Conservation (phyloP, 2,797 vertebrate genomes). For the Molothrus aeneus region DNA sequence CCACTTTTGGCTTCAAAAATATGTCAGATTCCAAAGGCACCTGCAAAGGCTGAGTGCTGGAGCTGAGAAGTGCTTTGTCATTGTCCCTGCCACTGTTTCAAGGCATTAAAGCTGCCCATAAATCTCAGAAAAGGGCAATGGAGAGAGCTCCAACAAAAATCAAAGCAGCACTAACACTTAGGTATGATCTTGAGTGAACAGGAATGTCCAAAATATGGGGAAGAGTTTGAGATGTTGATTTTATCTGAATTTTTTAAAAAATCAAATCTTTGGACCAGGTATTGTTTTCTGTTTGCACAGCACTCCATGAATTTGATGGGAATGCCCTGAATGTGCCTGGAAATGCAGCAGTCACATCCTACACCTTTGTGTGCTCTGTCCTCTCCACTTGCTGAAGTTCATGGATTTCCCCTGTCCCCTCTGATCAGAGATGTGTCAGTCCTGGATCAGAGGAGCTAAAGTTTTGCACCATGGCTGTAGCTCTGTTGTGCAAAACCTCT, state of each 20-base stretch:
- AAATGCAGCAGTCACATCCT: neutral
- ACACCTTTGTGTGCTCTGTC: neutral
- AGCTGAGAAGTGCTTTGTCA: neutral
- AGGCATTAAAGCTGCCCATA: neutral
- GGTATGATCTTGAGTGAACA: neutral
- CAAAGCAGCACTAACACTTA: neutral
- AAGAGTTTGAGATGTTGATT: neutral
- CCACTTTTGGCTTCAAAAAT: neutral
- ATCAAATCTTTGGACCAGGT: rapidly evolving
- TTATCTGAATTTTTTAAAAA: neutral
- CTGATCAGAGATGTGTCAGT: neutral
- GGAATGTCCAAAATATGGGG: neutral
- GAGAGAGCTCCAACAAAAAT: neutral
- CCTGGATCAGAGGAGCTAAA: neutral
- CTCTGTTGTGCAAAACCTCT: neutral
- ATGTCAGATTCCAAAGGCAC: neutral
- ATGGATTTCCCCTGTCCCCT: neutral
- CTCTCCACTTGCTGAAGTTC: neutral
- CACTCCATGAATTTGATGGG: neutral
- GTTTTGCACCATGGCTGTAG: neutral
- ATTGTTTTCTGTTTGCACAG: neutral
- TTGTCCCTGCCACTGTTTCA: neutral
- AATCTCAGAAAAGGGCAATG: neutral
- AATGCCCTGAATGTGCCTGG: neutral
- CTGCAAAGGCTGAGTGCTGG: neutral